Evolutionary conservation across 2,113 vertebrate species (phyloP), one percentile per base, ranked within the genome.

Genomic region (Callorhinus ursinus): DNA sequence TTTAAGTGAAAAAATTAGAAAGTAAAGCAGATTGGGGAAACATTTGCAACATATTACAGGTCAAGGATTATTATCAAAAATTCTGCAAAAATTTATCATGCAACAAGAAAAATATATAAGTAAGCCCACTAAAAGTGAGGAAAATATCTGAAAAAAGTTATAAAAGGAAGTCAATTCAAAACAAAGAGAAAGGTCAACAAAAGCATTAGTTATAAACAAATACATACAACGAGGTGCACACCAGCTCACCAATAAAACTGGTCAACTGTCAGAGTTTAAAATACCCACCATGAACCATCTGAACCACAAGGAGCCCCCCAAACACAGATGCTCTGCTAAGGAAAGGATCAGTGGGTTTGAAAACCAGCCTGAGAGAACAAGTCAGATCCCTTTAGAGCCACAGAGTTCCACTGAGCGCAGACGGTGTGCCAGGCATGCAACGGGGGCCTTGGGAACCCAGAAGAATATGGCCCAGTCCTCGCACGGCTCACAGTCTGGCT

Each of bases 371-470:
- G 15, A 61, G 51, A 7, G 22, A 28, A 9, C 0, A 3, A 0
- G 11, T 5, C 33, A 3, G n/a, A 28, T 22, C 10, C 42, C 67
- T 31, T 13, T 4, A 8, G n/a, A 24, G 11, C 16, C 77, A 5
- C 3, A 7, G 65, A n/a, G 59, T 18, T 51, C 16, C 12, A 14
- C 28, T 0, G 31, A 24, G 33, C 59, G 15, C 31, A 24, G 53
- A 53, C 0, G 2, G 55, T 0, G 1, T 6, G 36, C 18, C 51
- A 10, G 24, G 67, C 5, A 1, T 8, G 1, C 11, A 42, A 16
- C 0, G 0, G 81, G 12, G 15, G 51, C 42, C 2, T 0, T 18
- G 31, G 5, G n/a, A 16, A 14, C 21, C 42, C n/a, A 12, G 21
- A 7, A 51, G 51, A 28, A 46, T 7, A 9, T 3, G 59, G 11